Evolutionary conservation across 64 coral and sea anemone genomes (phyloP).

Genomic region (Montipora capricornis): DNA sequence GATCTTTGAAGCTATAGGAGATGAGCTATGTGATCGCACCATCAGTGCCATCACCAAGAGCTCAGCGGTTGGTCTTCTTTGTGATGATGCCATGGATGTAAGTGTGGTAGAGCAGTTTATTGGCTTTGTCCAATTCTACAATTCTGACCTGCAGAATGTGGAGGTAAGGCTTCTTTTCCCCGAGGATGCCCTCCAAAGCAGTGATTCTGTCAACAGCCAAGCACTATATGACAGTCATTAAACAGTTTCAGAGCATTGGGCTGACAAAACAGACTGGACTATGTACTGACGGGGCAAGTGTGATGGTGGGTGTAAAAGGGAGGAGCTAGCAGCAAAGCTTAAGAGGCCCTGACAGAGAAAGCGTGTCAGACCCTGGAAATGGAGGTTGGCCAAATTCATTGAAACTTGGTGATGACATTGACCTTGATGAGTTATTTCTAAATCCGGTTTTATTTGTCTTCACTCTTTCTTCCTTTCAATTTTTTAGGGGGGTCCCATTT

Average conservation of each 20-base stretch:
- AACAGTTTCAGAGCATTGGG: constrained; percentile 25
- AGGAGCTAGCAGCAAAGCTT: constrained; percentile 18
- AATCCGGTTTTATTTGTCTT: too few relatives aligned
- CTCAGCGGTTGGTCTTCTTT: neutral
- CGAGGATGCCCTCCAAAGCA: constrained; percentile 7
- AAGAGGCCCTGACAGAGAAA: too few relatives aligned
- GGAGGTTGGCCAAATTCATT: too few relatives aligned
- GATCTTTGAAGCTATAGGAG: neutral
- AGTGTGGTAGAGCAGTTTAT: neutral
- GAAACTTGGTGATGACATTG: too few relatives aligned
- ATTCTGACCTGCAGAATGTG: constrained; percentile 25
- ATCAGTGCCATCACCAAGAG: neutral
- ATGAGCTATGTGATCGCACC: neutral
- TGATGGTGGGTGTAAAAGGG: constrained; percentile 32
- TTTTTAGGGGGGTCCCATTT: too few relatives aligned
- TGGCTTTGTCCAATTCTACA: neutral
- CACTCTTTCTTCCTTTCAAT: too few relatives aligned
- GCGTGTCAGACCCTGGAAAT: too few relatives aligned
- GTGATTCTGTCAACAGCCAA: constrained; percentile 21
- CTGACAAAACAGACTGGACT: constrained; percentile 11
- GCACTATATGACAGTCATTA: constrained; percentile 1
- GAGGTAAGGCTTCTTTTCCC: constrained; percentile 15
- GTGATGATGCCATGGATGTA: neutral
- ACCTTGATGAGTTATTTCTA: too few relatives aligned
- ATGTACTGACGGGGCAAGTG: constrained; percentile 25